Base-by-base conservation (phyloP, 2,113 vertebrate genomes). In the Eira barbara region DNA sequence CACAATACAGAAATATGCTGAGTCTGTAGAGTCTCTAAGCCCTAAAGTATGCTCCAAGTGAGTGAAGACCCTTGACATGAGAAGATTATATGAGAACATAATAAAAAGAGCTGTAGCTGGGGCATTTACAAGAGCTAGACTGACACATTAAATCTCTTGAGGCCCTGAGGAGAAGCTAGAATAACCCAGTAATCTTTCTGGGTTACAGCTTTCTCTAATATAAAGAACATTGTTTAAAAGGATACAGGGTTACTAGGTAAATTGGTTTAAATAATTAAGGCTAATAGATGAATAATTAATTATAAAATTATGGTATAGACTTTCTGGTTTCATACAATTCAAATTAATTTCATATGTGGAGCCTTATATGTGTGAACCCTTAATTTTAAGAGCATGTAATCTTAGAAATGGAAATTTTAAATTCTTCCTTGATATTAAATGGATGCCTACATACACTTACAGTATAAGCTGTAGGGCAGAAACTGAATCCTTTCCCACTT, bases 1-100 rank as follows among this genome's bases (percentile, higher is more conserved):
- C 39, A 96, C 15, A 94, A 93, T 95, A 84, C 85, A 94, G 97
- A 97, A 98, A 95, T 89, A 69, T 91, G 89, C 90, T 95, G 91
- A 97, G 76, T 91, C 73, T 98, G 89, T 74, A 93, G 74, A 96
- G 80, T 65, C 88, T 76, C 89, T 97, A 71, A 99, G 96, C 61
- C 87, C 69, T 7, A 93, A 92, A 96, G 82, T 95, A 61, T 95
- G 91, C 90, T 98, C 85, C 94, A 97, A 95, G 94, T 97, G 98
- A 98, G 42, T 89, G 92, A 98, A 98, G 95, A 88, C 69, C 93
- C 97, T 97, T 97, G 94, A 98, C 76, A 98, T 94, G 97, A 98
- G 98, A 89, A 98, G 94, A 97, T 98, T 97, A 94, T 96, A 86
- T 97, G 94, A 96, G 87, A 80, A 52, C 81, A 47, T 97, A 98